phyloP scores from a whole-genome alignment of 2,797 vertebrate genomes.

The Neosilurus hyrtlii region DNA sequence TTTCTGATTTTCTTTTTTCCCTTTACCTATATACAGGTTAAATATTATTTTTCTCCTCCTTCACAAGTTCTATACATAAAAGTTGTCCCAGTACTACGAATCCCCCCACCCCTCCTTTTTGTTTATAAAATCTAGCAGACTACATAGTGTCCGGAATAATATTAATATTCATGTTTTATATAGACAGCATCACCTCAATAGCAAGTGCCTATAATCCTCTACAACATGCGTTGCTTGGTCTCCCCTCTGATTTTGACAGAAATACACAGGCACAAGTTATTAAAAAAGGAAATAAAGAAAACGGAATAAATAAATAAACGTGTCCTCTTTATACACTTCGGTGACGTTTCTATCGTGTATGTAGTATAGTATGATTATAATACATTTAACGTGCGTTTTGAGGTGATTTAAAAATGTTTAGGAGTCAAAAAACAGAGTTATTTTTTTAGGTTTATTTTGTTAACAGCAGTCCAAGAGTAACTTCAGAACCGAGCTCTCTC shows the following conservation, averaged over 20 bases:
- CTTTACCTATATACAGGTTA: conserved; percentile 77
- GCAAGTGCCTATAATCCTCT: conserved; percentile 95
- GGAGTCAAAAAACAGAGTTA: conserved; percentile 72
- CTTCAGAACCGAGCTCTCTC: not conserved
- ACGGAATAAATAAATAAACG: conserved; percentile 61
- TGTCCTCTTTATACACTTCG: conserved; percentile 89
- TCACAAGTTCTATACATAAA: conserved; percentile 90
- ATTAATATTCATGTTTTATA: conserved; percentile 97
- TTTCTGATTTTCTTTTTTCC: conserved; percentile 62
- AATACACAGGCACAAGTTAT: conserved; percentile 93
- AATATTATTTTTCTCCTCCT: conserved; percentile 75
- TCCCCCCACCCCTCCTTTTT: conserved; percentile 65
- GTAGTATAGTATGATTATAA: conserved; percentile 77
- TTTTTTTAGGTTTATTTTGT: conserved; percentile 69
- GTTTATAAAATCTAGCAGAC: conserved; percentile 99
- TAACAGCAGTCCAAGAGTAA: conserved; percentile 56
- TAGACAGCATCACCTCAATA: conserved; percentile 94
- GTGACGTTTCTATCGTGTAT: conserved; percentile 71
- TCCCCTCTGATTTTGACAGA: conserved; percentile 76
- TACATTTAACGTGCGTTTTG: conserved; percentile 83
- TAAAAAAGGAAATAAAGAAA: conserved; percentile 71
- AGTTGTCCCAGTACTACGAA: conserved; percentile 92
- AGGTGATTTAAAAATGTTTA: conserved; percentile 75
- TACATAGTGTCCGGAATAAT: conserved; percentile 99
- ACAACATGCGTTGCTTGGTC: conserved; percentile 82